Base-by-base conservation (phyloP, 1,140 invertebrate genomes). In the Dysdera silvatica region DNA sequence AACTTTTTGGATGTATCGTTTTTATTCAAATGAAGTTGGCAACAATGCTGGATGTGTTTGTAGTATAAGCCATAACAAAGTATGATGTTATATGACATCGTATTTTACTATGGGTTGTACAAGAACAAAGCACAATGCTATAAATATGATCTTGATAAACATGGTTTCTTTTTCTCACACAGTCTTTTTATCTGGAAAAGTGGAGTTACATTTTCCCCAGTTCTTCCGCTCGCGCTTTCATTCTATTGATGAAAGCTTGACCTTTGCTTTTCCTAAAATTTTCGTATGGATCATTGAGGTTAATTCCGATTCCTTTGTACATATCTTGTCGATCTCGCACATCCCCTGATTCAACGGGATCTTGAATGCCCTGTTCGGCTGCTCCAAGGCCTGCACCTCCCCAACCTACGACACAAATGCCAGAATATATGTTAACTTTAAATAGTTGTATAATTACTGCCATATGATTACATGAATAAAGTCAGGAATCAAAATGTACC, bases 261-360 rank as follows among this genome's bases (percentile, higher is more conserved):
- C 91, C 91, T 79, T 95, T 96, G 74, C 88, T 95, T 77, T 97
- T 97, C 59, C 95, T 82, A 78, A 96, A 98, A 74, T 91, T 92
- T 78, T 98, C 95, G 74, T 95, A 98, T 0, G 94, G 94, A 80
- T 95, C 92, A 72, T 89, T 90, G 59, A 90, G 84, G 47, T 72
- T 69, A n/a, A 79, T 68, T 40, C 93, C 94, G 28, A 71, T 54
- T 12, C 70, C 91, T 82, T 91, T 95, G 74, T 92, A 96, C 78
- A 89, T 86, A 75, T 96, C 92, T 61, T 84, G 84, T 65, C 84
- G 81, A 73, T 96, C 93, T n/a, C 93, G 79, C 35, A 95, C 87
- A 72, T 95, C 87, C 33, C 89, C 93, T 0, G 88, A 90, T 35
- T 87, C 86, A 65, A 98, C 94, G 0, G 94, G 94, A 67, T 92